Evolutionary conservation across 2,797 vertebrate species (phyloP).

Genomic region (Tinamus major): DNA sequence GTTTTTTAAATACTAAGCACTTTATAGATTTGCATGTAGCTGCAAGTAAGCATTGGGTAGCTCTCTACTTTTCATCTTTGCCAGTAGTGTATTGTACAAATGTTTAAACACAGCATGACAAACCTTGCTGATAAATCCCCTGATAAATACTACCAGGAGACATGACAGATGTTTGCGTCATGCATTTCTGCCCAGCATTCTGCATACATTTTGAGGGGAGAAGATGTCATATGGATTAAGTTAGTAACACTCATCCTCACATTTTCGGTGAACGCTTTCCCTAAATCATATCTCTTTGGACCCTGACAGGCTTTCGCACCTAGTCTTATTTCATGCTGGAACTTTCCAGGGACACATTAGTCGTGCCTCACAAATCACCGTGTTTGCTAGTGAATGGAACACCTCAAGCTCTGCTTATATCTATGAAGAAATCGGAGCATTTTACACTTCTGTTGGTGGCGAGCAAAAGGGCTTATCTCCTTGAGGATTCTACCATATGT

Average conservation of each 20-base stretch:
- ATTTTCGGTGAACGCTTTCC: constrained; percentile 75
- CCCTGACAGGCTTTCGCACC: constrained; percentile 83
- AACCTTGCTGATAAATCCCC: constrained; percentile 74
- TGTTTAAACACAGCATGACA: constrained; percentile 75
- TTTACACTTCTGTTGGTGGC: constrained; percentile 66
- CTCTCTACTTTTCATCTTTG: constrained; percentile 71
- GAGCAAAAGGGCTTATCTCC: constrained; percentile 38
- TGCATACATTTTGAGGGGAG: constrained; percentile 67
- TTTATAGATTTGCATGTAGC: neutral
- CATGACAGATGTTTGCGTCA: constrained; percentile 81
- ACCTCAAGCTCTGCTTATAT: constrained; percentile 75
- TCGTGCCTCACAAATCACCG: constrained; percentile 87
- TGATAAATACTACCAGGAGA: constrained; percentile 81
- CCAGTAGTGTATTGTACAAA: constrained; percentile 79
- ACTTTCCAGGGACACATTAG: constrained; percentile 84
- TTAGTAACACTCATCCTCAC: constrained; percentile 85
- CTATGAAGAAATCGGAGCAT: constrained; percentile 65
- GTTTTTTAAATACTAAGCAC: neutral
- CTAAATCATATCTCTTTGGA: constrained; percentile 82
- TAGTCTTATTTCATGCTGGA: constrained; percentile 82
- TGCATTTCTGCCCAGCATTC: constrained; percentile 63
- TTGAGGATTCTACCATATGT: constrained; percentile 65
- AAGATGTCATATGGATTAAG: constrained; percentile 87
- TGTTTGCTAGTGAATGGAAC: constrained; percentile 76
- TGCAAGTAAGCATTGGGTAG: neutral